These are phyloP conservation scores for Cacatua alba DNA, from an alignment of 2,113 vertebrate species.

Conservation along the genomic window DNA sequence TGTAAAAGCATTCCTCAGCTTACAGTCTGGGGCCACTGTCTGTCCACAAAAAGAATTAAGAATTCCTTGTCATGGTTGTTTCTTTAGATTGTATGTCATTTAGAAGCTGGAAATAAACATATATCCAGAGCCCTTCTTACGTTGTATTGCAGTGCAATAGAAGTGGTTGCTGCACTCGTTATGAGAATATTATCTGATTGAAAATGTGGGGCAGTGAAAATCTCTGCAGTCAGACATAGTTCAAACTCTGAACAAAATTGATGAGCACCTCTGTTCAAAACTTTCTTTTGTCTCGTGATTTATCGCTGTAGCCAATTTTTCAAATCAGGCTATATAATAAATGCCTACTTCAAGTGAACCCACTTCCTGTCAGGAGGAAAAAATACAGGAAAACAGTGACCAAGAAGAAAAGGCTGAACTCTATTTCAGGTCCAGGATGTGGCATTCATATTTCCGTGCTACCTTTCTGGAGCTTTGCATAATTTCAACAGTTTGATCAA, in stretches of 20 bases:
- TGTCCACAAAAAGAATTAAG: constrained; percentile 40
- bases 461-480: not conserved
- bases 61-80: constrained; percentile 30
- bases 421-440: constrained; percentile 13
- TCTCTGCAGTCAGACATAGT: not conserved
- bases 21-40: constrained; percentile 43
- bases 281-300: constrained; percentile 10
- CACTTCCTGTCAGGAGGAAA: constrained; percentile 16
- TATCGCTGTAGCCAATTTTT: not conserved
- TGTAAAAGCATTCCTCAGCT: constrained; percentile 35
- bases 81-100: constrained; percentile 1
- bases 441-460: not conserved
- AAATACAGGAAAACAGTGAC: not conserved
- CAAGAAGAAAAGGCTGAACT: not conserved
- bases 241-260: not conserved
- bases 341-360: constrained; percentile 16
- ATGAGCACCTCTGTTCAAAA: constrained; percentile 15
- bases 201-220: not conserved
- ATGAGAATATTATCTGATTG: not conserved
- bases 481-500: not conserved
- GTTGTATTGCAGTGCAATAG: not conserved
- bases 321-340: not conserved
- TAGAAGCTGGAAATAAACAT: not conserved
- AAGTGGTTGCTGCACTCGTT: not conserved
- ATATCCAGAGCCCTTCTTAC: not conserved